Conservation (phyloP, 2,797 vertebrate genomes). For the Leucoraja ocellata region DNA sequence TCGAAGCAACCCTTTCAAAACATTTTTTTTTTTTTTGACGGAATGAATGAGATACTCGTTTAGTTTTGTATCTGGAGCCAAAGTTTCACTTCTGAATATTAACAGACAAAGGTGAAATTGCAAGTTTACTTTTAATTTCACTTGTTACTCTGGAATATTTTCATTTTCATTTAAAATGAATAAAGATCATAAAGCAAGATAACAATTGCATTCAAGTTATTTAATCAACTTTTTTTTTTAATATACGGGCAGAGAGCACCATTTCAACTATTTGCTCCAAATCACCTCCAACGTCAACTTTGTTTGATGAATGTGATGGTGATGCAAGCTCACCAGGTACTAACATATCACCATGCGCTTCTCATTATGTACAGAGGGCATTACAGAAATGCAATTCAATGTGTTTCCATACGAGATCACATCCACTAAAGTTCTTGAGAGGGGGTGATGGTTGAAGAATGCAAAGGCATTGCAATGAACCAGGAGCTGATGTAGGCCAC, state of each 20-base stretch:
- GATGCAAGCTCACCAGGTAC: neutral
- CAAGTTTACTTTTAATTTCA: slow-evolving; percentile 14
- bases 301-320: neutral
- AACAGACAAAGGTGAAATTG: neutral
- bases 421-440: neutral
- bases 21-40: neutral
- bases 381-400: neutral
- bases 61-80: neutral
- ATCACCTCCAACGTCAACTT: neutral
- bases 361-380: neutral
- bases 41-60: neutral
- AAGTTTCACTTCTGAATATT: neutral
- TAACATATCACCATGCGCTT: neutral
- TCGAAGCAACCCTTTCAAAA: neutral
- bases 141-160: too few species aligned
- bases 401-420: neutral
- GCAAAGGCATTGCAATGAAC: too few species aligned
- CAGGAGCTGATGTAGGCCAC: too few species aligned
- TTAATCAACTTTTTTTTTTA: neutral
- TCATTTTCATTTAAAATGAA: neutral
- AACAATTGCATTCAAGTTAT: neutral
- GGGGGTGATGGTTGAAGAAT: too few species aligned
- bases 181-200: neutral
- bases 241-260: neutral
- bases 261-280: neutral